Evolutionary conservation across 2,797 vertebrate species (phyloP).

Genomic region (Euphonia xanthogaster): DNA sequence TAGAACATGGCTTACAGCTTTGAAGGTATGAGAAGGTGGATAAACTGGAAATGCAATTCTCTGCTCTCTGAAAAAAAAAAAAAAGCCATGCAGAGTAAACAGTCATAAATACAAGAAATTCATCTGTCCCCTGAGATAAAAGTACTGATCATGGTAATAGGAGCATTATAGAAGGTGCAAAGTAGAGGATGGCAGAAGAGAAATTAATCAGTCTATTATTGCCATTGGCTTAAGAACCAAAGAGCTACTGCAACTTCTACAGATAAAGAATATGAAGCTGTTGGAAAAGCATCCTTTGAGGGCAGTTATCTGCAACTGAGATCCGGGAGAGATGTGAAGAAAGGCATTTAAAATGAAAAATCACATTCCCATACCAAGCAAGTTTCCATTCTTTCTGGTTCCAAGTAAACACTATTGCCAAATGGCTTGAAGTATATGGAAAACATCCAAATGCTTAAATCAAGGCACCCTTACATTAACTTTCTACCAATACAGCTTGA

Average conservation of each 20-base stretch:
- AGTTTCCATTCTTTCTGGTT: neutral
- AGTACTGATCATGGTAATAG: slow-evolving; percentile 22
- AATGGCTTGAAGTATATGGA: neutral
- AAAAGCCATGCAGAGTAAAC: neutral
- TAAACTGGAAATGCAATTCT: slow-evolving; percentile 34
- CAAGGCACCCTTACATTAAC: neutral
- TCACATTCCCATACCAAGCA: neutral
- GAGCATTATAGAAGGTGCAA: neutral
- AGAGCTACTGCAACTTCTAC: neutral
- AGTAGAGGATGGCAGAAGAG: neutral
- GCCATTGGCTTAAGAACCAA: neutral
- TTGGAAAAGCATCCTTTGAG: neutral
- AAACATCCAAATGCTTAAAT: neutral
- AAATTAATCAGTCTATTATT: slow-evolving; percentile 33
- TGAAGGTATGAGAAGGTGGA: slow-evolving; percentile 53
- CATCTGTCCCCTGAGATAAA: slow-evolving; percentile 19
- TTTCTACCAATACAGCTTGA: neutral
- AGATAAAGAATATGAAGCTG: neutral
- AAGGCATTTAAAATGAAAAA: neutral
- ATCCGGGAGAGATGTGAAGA: neutral
- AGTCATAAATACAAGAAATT: slow-evolving; percentile 46
- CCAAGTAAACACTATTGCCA: neutral
- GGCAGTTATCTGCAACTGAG: neutral
- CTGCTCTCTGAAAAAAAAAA: neutral
- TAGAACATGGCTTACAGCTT: slow-evolving; percentile 51